Percentiles rank a stretch among this genome's conserved stretches.
Evolutionary conservation across 2,113 vertebrate genomes (phyloP).

Genomic region (Ictalurus furcatus): DNA sequence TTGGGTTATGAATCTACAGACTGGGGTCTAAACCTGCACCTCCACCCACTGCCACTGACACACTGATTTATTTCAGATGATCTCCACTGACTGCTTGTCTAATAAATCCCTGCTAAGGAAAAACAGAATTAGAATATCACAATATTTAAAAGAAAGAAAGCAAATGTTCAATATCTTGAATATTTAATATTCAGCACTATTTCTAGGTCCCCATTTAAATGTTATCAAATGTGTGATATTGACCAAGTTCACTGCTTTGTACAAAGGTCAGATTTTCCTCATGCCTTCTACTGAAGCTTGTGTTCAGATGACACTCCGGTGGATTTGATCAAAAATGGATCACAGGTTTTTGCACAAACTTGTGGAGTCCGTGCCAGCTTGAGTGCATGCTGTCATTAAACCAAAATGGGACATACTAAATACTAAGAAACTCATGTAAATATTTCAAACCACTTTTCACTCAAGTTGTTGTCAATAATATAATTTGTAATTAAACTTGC

Average conservation of each 20-base stretch:
- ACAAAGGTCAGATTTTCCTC: neutral
- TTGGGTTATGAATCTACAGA: constrained; percentile 31
- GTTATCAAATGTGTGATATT: too few species aligned
- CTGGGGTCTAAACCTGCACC: neutral
- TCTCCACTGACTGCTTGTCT: constrained; percentile 28
- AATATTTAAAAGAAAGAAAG: neutral
- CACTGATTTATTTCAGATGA: constrained; percentile 35
- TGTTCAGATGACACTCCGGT: neutral
- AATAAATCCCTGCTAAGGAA: constrained; percentile 6
- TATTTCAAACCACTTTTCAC: neutral
- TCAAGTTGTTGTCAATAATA: neutral
- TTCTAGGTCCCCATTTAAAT: too few species aligned
- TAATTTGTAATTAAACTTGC: neutral
- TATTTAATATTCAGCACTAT: neutral
- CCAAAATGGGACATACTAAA: neutral
- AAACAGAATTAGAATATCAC: neutral
- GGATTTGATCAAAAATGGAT: neutral
- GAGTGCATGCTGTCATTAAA: neutral
- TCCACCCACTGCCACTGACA: constrained; percentile 35
- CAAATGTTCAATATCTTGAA: neutral
- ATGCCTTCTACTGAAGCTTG: neutral
- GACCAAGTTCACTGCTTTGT: too few species aligned
- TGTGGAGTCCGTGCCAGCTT: neutral
- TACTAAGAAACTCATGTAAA: neutral
- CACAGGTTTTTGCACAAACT: neutral